A percentile compares a stretch with the other conserved stretches of the same genome.
Evolutionary conservation across 1,140 invertebrate genomes (phyloP).

Genomic region (Drosophila hydei): DNA sequence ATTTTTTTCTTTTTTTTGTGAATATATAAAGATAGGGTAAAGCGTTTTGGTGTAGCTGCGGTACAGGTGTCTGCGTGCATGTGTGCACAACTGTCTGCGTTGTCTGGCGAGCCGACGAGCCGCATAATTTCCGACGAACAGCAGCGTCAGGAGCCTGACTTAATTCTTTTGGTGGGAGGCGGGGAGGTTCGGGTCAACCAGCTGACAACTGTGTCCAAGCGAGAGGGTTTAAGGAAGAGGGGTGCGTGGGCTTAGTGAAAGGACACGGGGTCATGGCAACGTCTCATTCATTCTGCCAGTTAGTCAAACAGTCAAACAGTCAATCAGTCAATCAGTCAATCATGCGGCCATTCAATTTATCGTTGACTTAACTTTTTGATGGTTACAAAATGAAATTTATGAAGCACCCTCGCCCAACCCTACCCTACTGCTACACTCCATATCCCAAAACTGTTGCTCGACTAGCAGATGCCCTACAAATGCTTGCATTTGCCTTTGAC

Average conservation of each 20-base stretch:
- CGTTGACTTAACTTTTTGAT: constrained; percentile 81
- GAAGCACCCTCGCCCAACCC: constrained; percentile 1
- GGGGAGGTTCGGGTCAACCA: background rate
- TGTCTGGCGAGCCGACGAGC: constrained; percentile 56
- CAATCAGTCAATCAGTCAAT: constrained; percentile 62
- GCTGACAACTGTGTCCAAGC: constrained; percentile 15
- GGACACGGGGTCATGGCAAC: too few species aligned
- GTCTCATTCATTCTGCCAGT: constrained; percentile 1
- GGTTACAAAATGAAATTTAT: constrained; percentile 80
- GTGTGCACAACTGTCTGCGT: constrained; percentile 7
- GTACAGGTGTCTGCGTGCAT: background rate
- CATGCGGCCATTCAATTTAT: constrained; percentile 77
- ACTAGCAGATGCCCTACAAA: constrained; percentile 4
- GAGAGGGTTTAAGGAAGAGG: too few species aligned
- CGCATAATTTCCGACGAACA: constrained; percentile 65
- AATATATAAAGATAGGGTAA: too few species aligned
- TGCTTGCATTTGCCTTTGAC: too few species aligned
- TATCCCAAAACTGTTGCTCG: background rate
- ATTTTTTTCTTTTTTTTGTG: constrained; percentile 13
- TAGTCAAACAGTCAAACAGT: constrained; percentile 62
- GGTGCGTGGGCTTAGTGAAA: too few species aligned
- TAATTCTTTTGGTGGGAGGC: background rate
- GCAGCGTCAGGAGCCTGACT: constrained; percentile 21
- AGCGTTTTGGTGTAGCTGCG: constrained; percentile 32
- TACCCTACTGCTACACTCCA: too few species aligned